Evolutionary conservation across 2,888 invertebrate genomes (phyloP), one percentile per base, ranked within the genome.

Genomic region (Nesidiocoris tenuis): DNA sequence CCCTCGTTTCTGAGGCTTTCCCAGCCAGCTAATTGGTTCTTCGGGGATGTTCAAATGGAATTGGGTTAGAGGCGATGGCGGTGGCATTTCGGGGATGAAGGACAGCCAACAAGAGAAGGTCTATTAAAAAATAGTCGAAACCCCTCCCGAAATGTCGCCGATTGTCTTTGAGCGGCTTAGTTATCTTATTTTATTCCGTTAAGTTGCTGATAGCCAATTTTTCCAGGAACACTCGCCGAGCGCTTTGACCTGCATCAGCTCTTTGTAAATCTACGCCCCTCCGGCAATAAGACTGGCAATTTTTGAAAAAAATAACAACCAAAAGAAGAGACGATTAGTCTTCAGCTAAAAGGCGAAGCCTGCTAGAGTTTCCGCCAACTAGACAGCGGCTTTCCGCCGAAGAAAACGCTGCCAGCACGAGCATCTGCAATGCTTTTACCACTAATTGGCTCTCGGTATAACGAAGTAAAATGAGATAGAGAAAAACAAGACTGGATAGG

Each of bases 391-490:
- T 7, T 12, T 12, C 12, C 39, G 39, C 39, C 12, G 39, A 39
- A 39, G 39, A 39, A 39, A 39, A 39, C 56, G 54, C 54, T 21
- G 54, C 67, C 56, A 39, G 18, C 39, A 19, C 25, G 17, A 39
- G 39, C 67, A 18, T 16, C 67, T 55, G 56, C 67, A 67, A 67
- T 67, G 67, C 67, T 67, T 67, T 67, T 56, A 67, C 67, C 67
- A 22, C 67, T 67, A 67, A 67, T 67, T 67, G 67, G 67, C 56
- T 56, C 67, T 21, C 56, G 21, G 67, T 5, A 56, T 67, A 67
- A 67, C 67, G 67, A 67, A 67, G 67, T 67, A 56, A 56, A 67
- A 67, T 56, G 67, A 67, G 67, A 67, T 56, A 25, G 19, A 59
- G 59, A 59, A 59, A 19, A 59, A 59, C 59, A 5, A 65, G 39